Evolutionary conservation across 2,113 vertebrate genomes (phyloP).

Genomic region (human (Homo sapiens)): GRCh38 chr4:57017501-57018000

Average conservation of each 20-base stretch:
- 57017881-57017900: background rate
- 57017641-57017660: constrained; percentile 97
- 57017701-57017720: constrained; percentile 97
- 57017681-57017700: constrained; percentile 98
- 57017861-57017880: background rate
- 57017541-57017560: constrained; percentile 83
- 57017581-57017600: constrained; percentile 99
- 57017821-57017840: background rate
- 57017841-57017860: background rate
- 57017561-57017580: constrained; percentile 99
- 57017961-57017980: background rate
- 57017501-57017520: background rate
- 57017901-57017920: background rate
- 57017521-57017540: background rate
- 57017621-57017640: constrained; percentile 99
- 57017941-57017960: background rate
- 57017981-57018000: background rate
- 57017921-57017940: background rate
- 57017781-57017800: background rate
- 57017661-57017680: constrained; percentile 98
- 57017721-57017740: constrained; percentile 90
- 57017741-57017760: background rate
- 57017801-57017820: background rate
- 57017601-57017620: constrained; percentile 99
- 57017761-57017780: background rate